Conservation (phyloP, 2,113 vertebrate species). For the Elephas maximus region DNA sequence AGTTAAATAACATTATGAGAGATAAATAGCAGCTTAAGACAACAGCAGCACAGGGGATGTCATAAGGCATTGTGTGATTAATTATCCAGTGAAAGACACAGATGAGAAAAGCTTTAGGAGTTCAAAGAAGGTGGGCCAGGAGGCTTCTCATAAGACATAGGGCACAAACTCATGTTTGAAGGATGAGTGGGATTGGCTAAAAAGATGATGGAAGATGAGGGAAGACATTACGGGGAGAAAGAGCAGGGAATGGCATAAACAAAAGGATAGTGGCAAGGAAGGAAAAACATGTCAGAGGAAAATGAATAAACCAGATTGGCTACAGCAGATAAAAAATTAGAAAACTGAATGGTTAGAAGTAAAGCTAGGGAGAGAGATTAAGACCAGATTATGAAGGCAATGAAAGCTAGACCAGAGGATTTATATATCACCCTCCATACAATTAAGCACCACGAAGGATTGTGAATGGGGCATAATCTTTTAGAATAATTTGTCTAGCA, state of each 20-base stretch:
- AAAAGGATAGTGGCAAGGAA: neutral
- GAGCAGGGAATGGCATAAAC: neutral
- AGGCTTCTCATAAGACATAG: neutral
- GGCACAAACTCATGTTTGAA: neutral
- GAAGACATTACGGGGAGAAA: neutral
- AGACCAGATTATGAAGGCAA: neutral
- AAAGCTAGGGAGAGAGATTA: neutral
- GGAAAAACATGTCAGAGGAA: neutral
- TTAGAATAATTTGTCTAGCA: neutral
- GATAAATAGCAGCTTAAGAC: constrained; percentile 60
- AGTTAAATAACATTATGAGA: constrained; percentile 61
- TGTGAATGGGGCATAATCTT: neutral
- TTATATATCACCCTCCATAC: too few relatives aligned
- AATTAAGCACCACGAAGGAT: neutral
- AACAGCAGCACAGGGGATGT: neutral
- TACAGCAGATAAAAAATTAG: neutral
- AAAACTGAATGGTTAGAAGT: neutral
- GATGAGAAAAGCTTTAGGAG: neutral
- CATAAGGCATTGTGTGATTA: constrained; percentile 11
- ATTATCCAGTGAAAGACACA: neutral
- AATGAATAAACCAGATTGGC: neutral
- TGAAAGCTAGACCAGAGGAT: neutral
- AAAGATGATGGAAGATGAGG: neutral
- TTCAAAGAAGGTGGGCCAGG: constrained; percentile 7
- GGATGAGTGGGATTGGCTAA: neutral